Base-by-base conservation (phyloP, 2,888 invertebrate species). In the Xylophagus ater region DNA sequence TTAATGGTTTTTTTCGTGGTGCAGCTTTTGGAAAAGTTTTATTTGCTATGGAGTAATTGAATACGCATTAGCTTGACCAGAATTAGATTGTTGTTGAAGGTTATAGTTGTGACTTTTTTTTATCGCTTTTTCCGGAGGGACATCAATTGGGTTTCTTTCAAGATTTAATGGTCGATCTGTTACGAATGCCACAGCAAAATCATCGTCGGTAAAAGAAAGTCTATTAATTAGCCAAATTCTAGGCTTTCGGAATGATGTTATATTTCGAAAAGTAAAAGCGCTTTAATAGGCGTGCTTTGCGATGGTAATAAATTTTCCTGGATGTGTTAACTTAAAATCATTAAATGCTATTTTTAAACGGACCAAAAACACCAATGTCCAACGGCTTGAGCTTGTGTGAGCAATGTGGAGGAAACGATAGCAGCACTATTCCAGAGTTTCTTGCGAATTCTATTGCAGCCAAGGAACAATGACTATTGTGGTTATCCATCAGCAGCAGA, bases 301-400 rank as follows among this genome's bases (percentile, higher is more conserved):
- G n/a, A n/a, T n/a, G n/a, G n/a, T n/a, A n/a, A n/a, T n/a, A n/a
- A n/a, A n/a, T n/a, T n/a, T n/a, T n/a, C n/a, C n/a, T n/a, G n/a
- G n/a, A n/a, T n/a, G n/a, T n/a, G n/a, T n/a, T n/a, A n/a, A n/a
- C n/a, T n/a, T n/a, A n/a, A n/a, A n/a, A n/a, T n/a, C n/a, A n/a
- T n/a, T n/a, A n/a, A n/a, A n/a, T n/a, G n/a, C n/a, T n/a, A n/a
- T n/a, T n/a, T n/a, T 56, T 55, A 1, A 53, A 40, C 0, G 53
- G 53, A 1, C 53, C 54, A 38, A 34, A 49, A 6, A 47, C 53
- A 25, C 49, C 45, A 17, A 48, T 19, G 35, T 55, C 53, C 1
- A 56, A 9, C 2, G 53, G 55, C 20, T 42, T 34, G 8, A 43
- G 13, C 26, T 43, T 40, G 19, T 43, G 40, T n/a, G 37, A 37